Base-by-base conservation (phyloP, 2,797 vertebrate species). In the Thripadectes ignobilis region DNA sequence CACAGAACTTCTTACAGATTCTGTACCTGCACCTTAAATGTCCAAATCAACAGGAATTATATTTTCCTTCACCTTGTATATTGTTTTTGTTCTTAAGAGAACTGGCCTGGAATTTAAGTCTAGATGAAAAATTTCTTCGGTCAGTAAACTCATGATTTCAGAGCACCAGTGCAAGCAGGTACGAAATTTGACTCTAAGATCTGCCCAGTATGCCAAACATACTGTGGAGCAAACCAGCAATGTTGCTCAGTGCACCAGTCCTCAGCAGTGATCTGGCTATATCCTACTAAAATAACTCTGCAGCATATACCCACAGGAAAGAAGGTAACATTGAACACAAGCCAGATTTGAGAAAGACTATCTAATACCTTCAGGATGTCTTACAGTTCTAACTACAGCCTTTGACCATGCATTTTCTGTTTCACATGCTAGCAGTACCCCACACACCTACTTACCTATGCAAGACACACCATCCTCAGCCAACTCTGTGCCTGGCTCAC, bases 381-480 rank as follows among this genome's bases (percentile, higher is more conserved):
- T 89, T 51, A 61, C 18, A 75, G n/a, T 26, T 26, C 36, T 26
- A 68, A 72, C 24, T 32, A 72, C n/a, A 85, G 30, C 45, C 19
- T 87, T 85, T 75, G 48, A 22, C 11, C 43, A 46, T 1, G 9
- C 32, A 14, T 54, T 85, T 84, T 73, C n/a, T 71, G 55, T 45
- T 32, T 12, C 59, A 49, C 51, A 26, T 0, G 2, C 57, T 30
- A 58, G 20, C 15, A 86, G 73, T 19, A 51, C 6, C 13, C 41
- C 27, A 14, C 34, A 72, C 14, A 18, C 10, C 18, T 97, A 67
- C 98, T 98, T 89, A 98, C 98, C 98, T 93, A 99, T 95, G 97
- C 99, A 99, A 96, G 99, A 99, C 87, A 99, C 98, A 3, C 98
- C 97, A 21, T 99, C 98, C 12, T 97, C 85, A 2, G 98, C 98